Percentiles rank a stretch among this genome's conserved stretches.
These are phyloP conservation scores for Holacanthella duospinosa DNA, from an alignment of 2,888 invertebrate genomes.

Conservation along the genomic window DNA sequence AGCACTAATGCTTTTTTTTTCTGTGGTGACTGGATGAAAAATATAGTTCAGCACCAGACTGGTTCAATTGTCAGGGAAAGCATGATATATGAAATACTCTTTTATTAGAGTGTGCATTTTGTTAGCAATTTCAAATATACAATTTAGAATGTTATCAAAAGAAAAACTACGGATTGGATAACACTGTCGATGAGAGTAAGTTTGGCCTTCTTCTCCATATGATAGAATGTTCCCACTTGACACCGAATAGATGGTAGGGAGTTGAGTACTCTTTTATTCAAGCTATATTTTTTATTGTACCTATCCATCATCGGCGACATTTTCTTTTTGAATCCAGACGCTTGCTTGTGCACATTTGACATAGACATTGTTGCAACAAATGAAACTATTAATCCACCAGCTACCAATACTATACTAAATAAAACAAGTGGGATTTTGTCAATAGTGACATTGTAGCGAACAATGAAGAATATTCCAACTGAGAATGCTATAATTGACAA, in stretches of 20 bases:
- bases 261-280: neutral
- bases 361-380: neutral
- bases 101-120: too few relatives aligned
- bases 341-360: neutral
- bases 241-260: neutral
- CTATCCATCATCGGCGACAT: neutral
- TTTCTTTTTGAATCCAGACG: neutral
- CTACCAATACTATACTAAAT: neutral
- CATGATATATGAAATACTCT: too few relatives aligned
- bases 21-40: too few relatives aligned
- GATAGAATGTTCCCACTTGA: neutral
- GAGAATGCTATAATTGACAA: neutral
- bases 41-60: too few relatives aligned
- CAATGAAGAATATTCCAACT: neutral
- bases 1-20: too few relatives aligned
- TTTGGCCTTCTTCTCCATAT: neutral
- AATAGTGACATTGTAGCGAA: neutral
- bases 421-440: neutral
- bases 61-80: too few relatives aligned
- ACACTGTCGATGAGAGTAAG: neutral
- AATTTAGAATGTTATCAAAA: too few relatives aligned
- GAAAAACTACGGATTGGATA: neutral
- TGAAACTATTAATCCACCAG: neutral
- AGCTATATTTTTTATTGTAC: neutral
- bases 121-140: too few relatives aligned